A percentile compares a stretch with the other conserved stretches of the same genome.
Evolutionary conservation across 2,113 vertebrate species (phyloP).

Genomic region (Hemibagrus wyckioides): DNA sequence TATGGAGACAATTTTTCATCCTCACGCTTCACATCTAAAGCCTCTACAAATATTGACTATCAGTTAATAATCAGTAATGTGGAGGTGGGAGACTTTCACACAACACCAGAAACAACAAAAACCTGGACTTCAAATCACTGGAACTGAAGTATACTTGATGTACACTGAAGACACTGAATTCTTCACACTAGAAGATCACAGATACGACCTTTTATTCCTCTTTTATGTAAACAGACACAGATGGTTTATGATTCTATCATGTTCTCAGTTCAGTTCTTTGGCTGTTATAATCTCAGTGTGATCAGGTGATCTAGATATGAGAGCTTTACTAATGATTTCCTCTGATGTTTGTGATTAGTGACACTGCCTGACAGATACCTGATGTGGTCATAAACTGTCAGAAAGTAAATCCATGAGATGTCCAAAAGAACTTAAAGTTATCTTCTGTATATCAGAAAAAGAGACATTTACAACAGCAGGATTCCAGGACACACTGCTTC

Average conservation of each 20-base stretch:
- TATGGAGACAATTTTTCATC: slow-evolving; percentile 37
- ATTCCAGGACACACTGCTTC: too few species aligned
- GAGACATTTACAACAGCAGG: too few species aligned
- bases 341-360: neutral
- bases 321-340: neutral
- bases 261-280: neutral
- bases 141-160: too few species aligned
- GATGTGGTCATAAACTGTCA: too few species aligned
- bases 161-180: too few species aligned
- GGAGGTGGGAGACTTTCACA: neutral
- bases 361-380: neutral
- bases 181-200: too few species aligned
- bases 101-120: neutral
- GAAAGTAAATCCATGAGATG: too few species aligned
- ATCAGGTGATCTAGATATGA: neutral
- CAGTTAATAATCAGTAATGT: slow-evolving; percentile 61
- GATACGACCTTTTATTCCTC: too few species aligned
- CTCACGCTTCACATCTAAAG: slow-evolving; percentile 55
- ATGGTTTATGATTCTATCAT: neutral
- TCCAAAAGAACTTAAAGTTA: too few species aligned
- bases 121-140: neutral
- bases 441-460: too few species aligned
- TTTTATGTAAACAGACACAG: neutral
- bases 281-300: neutral
- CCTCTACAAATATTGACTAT: slow-evolving; percentile 53